phyloP scores from a whole-genome alignment of 2,797 vertebrate genomes.

The Octomys mimax region DNA sequence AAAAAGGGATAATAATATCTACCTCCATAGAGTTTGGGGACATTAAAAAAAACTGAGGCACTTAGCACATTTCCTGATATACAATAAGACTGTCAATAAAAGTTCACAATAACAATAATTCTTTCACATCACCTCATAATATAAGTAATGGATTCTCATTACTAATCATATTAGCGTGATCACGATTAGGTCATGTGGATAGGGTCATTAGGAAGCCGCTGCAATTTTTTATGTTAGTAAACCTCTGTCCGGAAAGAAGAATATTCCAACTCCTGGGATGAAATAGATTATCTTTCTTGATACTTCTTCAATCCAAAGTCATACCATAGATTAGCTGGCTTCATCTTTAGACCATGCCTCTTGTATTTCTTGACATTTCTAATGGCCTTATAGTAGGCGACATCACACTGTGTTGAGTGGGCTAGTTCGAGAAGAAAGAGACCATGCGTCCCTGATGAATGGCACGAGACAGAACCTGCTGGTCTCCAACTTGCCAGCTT shows the following conservation, averaged over 20 bases:
- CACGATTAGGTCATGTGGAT: not conserved
- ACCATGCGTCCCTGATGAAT: not conserved
- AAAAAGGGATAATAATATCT: not conserved
- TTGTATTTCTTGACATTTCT: constrained; percentile 44
- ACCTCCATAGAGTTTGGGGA: not conserved
- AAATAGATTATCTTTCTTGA: constrained; percentile 21
- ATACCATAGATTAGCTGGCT: not conserved
- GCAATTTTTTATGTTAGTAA: constrained; percentile 29
- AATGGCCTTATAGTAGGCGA: constrained; percentile 13
- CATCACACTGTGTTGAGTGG: not conserved
- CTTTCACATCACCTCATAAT: not conserved
- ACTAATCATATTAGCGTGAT: not conserved
- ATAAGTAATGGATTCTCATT: not conserved
- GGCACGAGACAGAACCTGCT: not conserved
- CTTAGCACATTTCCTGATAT: not conserved
- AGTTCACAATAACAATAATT: not conserved
- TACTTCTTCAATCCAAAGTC: not conserved
- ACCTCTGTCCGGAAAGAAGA: not conserved
- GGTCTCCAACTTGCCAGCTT: not conserved
- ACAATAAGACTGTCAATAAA: constrained; percentile 49
- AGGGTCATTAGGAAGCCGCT: not conserved
- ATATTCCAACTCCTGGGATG: not conserved
- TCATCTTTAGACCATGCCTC: not conserved
- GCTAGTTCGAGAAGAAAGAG: constrained; percentile 1
- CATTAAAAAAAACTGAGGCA: constrained; percentile 11